Evolutionary conservation across 2,797 vertebrate species (phyloP).

Genomic region (Gallinago solitaria): DNA sequence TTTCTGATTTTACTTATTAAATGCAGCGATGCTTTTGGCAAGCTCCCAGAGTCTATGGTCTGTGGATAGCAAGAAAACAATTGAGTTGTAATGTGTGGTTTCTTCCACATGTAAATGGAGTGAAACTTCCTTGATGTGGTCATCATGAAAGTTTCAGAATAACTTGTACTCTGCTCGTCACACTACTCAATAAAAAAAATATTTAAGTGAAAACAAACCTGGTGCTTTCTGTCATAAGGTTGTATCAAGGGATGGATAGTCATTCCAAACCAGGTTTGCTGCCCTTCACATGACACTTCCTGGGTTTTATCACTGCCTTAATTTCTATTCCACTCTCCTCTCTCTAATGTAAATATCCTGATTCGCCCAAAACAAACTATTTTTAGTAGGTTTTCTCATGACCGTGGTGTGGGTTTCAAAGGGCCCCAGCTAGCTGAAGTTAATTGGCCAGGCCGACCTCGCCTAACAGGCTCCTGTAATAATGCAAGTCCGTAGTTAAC

Average conservation of each 20-base stretch:
- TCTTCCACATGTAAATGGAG: conserved; percentile 61
- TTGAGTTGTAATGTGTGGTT: conserved; percentile 63
- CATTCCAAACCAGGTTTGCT: neutral
- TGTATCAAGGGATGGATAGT: neutral
- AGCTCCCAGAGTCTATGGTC: conserved; percentile 77
- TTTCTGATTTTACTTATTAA: conserved; percentile 91
- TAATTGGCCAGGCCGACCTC: neutral
- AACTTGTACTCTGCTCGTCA: conserved; percentile 17
- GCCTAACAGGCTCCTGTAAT: neutral
- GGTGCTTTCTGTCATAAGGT: neutral
- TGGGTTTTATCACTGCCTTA: neutral
- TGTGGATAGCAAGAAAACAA: conserved; percentile 70
- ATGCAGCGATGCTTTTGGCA: conserved; percentile 87
- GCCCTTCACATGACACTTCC: neutral
- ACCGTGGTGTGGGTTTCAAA: neutral
- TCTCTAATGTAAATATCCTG: neutral
- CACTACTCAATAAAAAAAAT: neutral
- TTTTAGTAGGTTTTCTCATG: conserved; percentile 9
- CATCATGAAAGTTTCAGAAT: conserved; percentile 33
- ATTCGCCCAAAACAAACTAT: neutral
- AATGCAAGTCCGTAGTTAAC: neutral
- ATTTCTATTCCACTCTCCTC: neutral
- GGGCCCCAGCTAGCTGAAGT: neutral
- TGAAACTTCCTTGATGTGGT: conserved; percentile 57
- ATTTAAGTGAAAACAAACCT: neutral